phyloP scores from a whole-genome alignment of 2,888 invertebrate species.

The Acanthopleura granulata region DNA sequence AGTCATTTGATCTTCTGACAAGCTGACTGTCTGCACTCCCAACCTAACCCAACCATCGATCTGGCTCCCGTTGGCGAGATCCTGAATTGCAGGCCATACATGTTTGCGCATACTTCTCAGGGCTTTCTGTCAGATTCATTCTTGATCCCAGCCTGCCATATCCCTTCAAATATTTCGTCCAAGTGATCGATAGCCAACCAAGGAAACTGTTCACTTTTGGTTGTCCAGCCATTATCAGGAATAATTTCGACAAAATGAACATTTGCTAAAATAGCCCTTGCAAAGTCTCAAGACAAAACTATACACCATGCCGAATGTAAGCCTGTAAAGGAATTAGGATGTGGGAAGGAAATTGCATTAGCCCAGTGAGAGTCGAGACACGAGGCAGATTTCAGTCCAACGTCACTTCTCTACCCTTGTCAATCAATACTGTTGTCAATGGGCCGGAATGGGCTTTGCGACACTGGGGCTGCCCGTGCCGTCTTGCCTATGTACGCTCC shows the following conservation, averaged over 20 bases:
- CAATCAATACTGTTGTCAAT: constrained; percentile 8
- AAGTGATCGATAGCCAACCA: neutral
- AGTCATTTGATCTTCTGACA: neutral
- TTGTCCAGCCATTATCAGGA: neutral
- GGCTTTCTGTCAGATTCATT: neutral
- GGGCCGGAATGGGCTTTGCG: neutral
- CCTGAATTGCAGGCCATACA: neutral
- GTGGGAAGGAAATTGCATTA: neutral
- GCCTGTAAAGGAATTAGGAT: constrained; percentile 1
- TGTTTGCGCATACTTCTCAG: constrained; percentile 4
- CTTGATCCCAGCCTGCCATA: neutral
- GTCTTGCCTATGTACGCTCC: too few relatives aligned
- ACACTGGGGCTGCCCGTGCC: too few relatives aligned
- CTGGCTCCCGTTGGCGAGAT: neutral
- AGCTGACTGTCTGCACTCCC: neutral
- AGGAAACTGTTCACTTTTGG: constrained; percentile 1
- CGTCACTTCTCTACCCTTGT: neutral
- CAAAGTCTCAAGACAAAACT: neutral
- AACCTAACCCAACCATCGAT: constrained; percentile 1
- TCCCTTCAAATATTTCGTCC: neutral
- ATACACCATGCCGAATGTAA: neutral
- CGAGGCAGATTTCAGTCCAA: neutral
- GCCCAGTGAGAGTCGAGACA: neutral
- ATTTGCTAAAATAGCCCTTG: neutral
- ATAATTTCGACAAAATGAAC: neutral